Conservation (phyloP, 2,888 invertebrate species). For the Cacoxenus indagator region DNA sequence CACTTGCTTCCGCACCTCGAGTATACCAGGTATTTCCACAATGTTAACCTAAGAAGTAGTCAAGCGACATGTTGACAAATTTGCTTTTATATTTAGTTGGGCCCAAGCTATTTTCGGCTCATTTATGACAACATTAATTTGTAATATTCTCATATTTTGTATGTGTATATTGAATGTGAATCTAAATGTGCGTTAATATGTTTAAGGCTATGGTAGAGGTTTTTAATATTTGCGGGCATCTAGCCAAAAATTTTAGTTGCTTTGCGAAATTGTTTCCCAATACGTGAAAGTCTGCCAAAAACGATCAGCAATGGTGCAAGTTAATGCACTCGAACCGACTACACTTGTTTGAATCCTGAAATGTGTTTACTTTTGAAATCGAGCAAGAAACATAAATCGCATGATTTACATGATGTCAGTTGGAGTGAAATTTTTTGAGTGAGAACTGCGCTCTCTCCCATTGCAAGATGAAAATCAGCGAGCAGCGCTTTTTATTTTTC, state of each 20-base stretch:
- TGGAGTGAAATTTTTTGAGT: neutral
- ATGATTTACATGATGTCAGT: neutral
- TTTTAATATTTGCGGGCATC: slow-evolving; percentile 37
- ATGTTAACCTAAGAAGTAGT: slow-evolving; percentile 83
- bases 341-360: neutral
- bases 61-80: neutral
- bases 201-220: slow-evolving; percentile 43
- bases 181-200: slow-evolving; percentile 29
- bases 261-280: slow-evolving; percentile 50
- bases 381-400: neutral
- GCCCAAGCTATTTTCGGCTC: slow-evolving; percentile 11
- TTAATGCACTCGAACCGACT: slow-evolving; percentile 46
- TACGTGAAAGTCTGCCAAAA: slow-evolving; percentile 48
- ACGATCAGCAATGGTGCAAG: slow-evolving; percentile 46
- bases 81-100: slow-evolving; percentile 22
- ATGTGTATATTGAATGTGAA: slow-evolving; percentile 45
- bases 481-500: neutral
- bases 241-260: slow-evolving; percentile 40
- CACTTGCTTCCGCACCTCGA: slow-evolving; percentile 93
- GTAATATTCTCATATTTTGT: slow-evolving; percentile 44
- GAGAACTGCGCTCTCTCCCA: neutral
- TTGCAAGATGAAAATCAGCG: neutral
- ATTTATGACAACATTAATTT: slow-evolving; percentile 29
- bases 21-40: slow-evolving; percentile 95
- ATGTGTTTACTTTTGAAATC: neutral